Percentiles rank a stretch among this genome's conserved stretches.
Conservation (phyloP, 2,113 vertebrate species). For the human (Homo sapiens) region GRCh38 chr7:114734001-114734500, state of each 20-base stretch:
- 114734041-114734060: no score
- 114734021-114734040: background rate
- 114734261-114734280: background rate
- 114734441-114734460: background rate
- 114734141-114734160: background rate
- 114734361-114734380: background rate
- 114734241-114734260: background rate
- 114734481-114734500: background rate
- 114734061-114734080: no score
- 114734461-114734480: background rate
- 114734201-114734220: background rate
- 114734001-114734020: background rate
- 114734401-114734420: background rate
- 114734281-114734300: background rate
- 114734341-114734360: background rate
- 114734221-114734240: background rate
- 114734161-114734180: background rate
- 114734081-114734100: background rate
- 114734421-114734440: background rate
- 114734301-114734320: background rate
- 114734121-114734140: background rate
- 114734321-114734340: background rate
- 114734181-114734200: background rate
- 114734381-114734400: background rate
- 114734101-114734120: background rate